A percentile compares a stretch with the other conserved stretches of the same genome.
These are phyloP conservation scores for Myrmecophaga tridactyla DNA, from an alignment of 2,113 vertebrate species.

Conservation along the genomic window DNA sequence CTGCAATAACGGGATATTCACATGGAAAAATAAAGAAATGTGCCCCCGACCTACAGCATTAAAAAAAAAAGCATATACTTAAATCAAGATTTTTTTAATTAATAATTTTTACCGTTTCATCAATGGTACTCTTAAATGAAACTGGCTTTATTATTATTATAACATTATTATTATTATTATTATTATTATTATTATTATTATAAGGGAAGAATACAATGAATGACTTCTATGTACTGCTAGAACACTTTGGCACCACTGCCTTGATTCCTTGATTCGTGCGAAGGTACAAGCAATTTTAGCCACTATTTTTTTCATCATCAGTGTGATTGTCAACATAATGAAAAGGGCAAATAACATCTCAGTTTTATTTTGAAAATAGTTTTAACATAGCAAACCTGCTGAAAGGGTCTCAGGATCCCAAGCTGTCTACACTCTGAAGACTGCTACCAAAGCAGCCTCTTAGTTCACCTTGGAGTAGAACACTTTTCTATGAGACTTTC, in stretches of 20 bases:
- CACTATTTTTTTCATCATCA: not conserved
- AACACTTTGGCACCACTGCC: not conserved
- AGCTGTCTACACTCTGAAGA: not conserved
- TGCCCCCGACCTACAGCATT: too few relatives aligned
- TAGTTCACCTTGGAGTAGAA: not conserved
- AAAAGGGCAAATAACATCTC: not conserved
- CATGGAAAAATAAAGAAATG: too few relatives aligned
- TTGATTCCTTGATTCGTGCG: not conserved
- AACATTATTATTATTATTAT: not conserved
- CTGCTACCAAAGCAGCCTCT: not conserved
- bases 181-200: not conserved
- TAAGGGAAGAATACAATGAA: not conserved
- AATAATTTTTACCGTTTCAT: not conserved
- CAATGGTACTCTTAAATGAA: too few relatives aligned
- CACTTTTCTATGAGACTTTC: not conserved
- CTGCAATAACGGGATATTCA: too few relatives aligned
- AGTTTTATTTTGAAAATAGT: not conserved
- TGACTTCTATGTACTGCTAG: not conserved
- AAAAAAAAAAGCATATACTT: too few relatives aligned
- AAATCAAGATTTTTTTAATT: slow-evolving; percentile 12
- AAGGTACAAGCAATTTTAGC: not conserved
- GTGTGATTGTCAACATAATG: not conserved
- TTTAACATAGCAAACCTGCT: not conserved
- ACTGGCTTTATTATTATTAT: not conserved
- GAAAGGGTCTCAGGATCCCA: not conserved